phyloP scores from a whole-genome alignment of 2,888 invertebrate genomes.

The Sarcophaga subvicina region DNA sequence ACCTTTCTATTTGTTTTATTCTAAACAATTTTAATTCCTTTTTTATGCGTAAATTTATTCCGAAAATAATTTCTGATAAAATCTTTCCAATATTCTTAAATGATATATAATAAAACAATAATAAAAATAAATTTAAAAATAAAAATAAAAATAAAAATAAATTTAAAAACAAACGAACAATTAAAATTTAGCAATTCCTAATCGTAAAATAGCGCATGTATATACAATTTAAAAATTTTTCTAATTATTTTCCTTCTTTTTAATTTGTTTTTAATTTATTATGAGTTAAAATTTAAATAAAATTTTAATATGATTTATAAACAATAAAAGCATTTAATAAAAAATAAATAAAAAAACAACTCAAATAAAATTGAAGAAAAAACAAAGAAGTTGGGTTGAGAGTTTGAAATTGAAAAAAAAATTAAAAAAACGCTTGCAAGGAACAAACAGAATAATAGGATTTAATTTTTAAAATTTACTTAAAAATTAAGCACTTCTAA shows the following conservation, averaged over 20 bases:
- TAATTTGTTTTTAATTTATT: constrained; percentile 3
- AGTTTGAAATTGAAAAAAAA: constrained; percentile 46
- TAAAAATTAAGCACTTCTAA: constrained; percentile 68
- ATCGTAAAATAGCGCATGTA: constrained; percentile 45
- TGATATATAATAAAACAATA: neutral
- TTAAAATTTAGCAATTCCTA: constrained; percentile 29
- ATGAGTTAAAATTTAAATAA: neutral
- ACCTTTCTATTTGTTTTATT: no score
- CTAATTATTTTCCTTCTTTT: neutral
- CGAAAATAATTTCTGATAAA: no score
- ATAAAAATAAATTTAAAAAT: neutral
- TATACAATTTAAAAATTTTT: constrained; percentile 22
- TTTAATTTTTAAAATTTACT: constrained; percentile 71
- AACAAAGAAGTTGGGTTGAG: constrained; percentile 52
- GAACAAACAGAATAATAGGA: constrained; percentile 64
- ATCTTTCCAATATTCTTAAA: neutral
- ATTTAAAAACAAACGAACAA: constrained; percentile 66
- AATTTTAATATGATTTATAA: constrained; percentile 11
- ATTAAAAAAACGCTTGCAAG: constrained; percentile 61
- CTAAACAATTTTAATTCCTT: no score
- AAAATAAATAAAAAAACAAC: constrained; percentile 58
- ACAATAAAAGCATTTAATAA: constrained; percentile 29
- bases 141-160: neutral
- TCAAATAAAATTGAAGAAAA: constrained; percentile 28
- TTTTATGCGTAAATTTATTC: no score